Evolutionary conservation across 2,888 invertebrate species (phyloP).

Genomic region (Macaria liturata): DNA sequence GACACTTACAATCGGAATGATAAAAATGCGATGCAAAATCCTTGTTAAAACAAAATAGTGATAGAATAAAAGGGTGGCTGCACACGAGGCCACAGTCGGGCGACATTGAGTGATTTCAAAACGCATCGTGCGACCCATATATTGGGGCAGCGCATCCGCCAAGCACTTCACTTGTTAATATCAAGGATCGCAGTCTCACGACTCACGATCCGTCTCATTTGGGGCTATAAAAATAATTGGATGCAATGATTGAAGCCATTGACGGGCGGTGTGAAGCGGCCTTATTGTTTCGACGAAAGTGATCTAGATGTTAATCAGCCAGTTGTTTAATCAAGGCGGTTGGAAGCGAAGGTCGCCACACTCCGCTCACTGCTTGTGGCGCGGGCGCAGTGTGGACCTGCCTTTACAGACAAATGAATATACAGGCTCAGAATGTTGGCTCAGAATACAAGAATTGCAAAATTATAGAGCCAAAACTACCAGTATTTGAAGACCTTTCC

Average conservation of each 20-base stretch:
- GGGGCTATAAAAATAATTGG: conserved; percentile 27
- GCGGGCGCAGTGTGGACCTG: too few species aligned
- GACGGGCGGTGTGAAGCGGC: conserved; percentile 12
- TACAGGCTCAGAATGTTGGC: too few species aligned
- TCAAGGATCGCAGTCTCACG: conserved; percentile 56
- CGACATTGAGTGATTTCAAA: conserved; percentile 65
- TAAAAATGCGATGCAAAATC: too few species aligned
- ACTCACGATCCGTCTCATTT: conserved; percentile 24
- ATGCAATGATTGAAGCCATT: conserved; percentile 20
- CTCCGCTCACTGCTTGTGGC: too few species aligned
- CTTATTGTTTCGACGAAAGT: conserved; percentile 20
- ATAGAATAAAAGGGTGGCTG: conserved; percentile 31
- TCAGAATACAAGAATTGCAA: too few species aligned
- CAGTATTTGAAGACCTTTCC: too few species aligned
- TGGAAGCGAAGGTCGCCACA: conserved; percentile 2
- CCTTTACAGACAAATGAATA: too few species aligned
- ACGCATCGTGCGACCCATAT: conserved; percentile 60
- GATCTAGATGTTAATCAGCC: conserved; percentile 5
- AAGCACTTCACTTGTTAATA: conserved; percentile 48
- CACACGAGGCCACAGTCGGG: conserved; percentile 41
- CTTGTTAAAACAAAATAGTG: too few species aligned
- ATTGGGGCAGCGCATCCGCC: conserved; percentile 54
- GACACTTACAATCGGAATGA: too few species aligned
- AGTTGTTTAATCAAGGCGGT: conserved; percentile 1
- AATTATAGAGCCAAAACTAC: too few species aligned